These are phyloP conservation scores for Cyrtorhinus lividipennis DNA, from an alignment of 1,140 invertebrate species.

Conservation along the genomic window DNA sequence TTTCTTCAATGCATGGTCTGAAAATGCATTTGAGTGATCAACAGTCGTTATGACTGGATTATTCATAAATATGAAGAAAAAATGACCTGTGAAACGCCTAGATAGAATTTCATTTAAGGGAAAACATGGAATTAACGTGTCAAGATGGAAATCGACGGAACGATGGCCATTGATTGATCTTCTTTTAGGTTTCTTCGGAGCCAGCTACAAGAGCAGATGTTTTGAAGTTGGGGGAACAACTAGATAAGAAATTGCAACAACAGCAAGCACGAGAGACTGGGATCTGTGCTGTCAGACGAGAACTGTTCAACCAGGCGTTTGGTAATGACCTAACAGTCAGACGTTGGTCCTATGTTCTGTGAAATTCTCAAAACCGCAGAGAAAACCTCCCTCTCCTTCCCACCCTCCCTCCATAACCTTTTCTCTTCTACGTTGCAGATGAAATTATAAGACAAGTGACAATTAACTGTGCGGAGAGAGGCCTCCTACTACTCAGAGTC, in stretches of 20 bases:
- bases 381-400: too few relatives aligned
- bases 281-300: constrained; percentile 84
- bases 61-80: too few relatives aligned
- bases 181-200: constrained; percentile 26
- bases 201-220: constrained; percentile 91
- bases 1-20: too few relatives aligned
- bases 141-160: too few relatives aligned
- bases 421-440: constrained; percentile 41
- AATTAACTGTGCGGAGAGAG: constrained; percentile 92
- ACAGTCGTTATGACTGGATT: too few relatives aligned
- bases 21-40: too few relatives aligned
- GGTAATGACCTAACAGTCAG: constrained; percentile 42
- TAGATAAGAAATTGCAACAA: constrained; percentile 82
- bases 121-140: too few relatives aligned
- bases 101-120: too few relatives aligned
- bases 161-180: too few relatives aligned
- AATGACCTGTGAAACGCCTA: too few relatives aligned
- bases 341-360: too few relatives aligned
- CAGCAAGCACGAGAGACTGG: constrained; percentile 88
- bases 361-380: constrained; percentile 7
- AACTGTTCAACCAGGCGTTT: constrained; percentile 94
- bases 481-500: constrained; percentile 78
- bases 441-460: constrained; percentile 89
- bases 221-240: constrained; percentile 85
- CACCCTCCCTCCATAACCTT: too few relatives aligned